A percentile compares a stretch with the other conserved stretches of the same genome.
Conservation (phyloP, 2,888 invertebrate genomes). For the Melinaea menophilus region DNA sequence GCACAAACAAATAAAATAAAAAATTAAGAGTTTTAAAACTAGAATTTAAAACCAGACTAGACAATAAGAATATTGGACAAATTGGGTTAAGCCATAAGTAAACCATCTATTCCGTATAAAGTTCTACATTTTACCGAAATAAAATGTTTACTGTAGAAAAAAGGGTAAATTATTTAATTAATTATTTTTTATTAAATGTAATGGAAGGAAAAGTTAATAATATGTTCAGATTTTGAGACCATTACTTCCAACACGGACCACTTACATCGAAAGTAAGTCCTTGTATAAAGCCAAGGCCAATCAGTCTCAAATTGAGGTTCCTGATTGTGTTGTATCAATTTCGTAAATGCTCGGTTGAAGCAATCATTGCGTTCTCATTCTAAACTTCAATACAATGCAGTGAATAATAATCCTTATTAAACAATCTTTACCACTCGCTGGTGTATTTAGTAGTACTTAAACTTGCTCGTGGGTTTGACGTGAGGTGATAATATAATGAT, state of each 20-base stretch:
- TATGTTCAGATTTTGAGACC: too few relatives aligned
- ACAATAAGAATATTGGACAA: too few relatives aligned
- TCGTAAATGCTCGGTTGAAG: neutral
- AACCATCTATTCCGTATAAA: too few relatives aligned
- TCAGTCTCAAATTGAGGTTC: neutral
- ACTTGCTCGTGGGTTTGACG: constrained; percentile 23
- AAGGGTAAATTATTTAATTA: too few relatives aligned
- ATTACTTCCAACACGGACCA: neutral
- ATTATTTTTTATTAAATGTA: too few relatives aligned
- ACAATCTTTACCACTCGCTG: constrained; percentile 1
- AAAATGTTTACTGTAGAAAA: too few relatives aligned
- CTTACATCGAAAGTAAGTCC: neutral
- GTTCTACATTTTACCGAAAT: too few relatives aligned
- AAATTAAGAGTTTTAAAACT: too few relatives aligned
- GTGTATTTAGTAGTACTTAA: constrained; percentile 29
- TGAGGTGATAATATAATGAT: constrained; percentile 11
- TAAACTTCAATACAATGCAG: neutral
- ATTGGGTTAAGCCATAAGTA: too few relatives aligned
- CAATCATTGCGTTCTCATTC: neutral
- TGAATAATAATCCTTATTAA: constrained; percentile 1
- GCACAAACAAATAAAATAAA: too few relatives aligned
- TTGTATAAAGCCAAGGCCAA: neutral
- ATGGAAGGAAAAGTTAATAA: too few relatives aligned
- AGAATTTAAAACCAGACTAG: too few relatives aligned
- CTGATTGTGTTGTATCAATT: constrained; percentile 4